Percentiles rank a stretch among this genome's conserved stretches.
Evolutionary conservation across 2,113 vertebrate species (phyloP).

Genomic region (Numida meleagris): DNA sequence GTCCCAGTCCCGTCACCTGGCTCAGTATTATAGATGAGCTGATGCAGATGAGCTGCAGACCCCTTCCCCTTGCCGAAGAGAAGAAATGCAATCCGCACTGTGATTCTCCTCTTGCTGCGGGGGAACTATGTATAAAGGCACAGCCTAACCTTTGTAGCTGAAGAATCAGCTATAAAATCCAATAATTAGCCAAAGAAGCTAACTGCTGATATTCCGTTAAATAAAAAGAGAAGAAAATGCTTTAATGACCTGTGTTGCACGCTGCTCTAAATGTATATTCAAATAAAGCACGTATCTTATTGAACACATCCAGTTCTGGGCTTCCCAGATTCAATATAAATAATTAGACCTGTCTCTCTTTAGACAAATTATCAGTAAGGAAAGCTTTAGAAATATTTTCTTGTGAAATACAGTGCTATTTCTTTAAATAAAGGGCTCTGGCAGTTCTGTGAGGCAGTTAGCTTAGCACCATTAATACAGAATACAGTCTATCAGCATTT

Average conservation of each 20-base stretch:
- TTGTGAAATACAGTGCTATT: constrained; percentile 61
- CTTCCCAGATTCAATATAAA: constrained; percentile 67
- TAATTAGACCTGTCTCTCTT: constrained; percentile 67
- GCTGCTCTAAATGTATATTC: constrained; percentile 35
- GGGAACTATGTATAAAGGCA: background rate
- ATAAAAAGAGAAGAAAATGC: constrained; percentile 21
- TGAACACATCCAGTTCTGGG: constrained; percentile 46
- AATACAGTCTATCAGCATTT: constrained; percentile 68
- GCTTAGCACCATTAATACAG: constrained; percentile 69
- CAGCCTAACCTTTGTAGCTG: background rate
- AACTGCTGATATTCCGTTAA: constrained; percentile 33
- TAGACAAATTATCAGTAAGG: constrained; percentile 59
- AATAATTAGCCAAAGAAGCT: background rate
- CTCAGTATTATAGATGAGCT: background rate
- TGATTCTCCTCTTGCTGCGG: rapidly evolving
- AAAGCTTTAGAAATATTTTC: constrained; percentile 72
- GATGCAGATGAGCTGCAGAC: background rate
- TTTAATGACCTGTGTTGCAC: constrained; percentile 38
- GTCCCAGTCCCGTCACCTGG: background rate
- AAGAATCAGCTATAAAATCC: background rate
- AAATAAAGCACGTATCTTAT: constrained; percentile 56
- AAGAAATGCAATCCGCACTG: rapidly evolving
- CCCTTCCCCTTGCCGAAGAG: background rate
- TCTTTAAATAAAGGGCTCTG: constrained; percentile 71
- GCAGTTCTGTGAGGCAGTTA: constrained; percentile 58